These are phyloP conservation scores for Baccha elongata DNA, from an alignment of 2,888 invertebrate species.

Conservation along the genomic window DNA sequence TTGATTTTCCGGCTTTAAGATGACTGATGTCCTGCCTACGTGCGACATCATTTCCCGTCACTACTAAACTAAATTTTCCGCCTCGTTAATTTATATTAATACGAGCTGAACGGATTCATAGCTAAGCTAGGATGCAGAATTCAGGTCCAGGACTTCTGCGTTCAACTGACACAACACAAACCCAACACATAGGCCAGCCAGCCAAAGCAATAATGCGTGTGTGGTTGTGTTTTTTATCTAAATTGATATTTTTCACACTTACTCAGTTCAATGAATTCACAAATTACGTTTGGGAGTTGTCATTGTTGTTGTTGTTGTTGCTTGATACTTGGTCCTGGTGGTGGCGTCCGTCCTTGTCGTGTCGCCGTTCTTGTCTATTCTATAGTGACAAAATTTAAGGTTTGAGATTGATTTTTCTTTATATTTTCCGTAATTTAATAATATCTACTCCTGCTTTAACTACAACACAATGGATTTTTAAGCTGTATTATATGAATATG, in stretches of 20 bases:
- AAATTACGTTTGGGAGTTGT: slow-evolving; percentile 82
- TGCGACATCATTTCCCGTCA: slow-evolving; percentile 75
- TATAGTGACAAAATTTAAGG: slow-evolving; percentile 67
- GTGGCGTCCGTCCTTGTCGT: slow-evolving; percentile 15
- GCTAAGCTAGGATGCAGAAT: slow-evolving; percentile 50
- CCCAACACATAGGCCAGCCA: slow-evolving; percentile 26
- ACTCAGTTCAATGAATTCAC: slow-evolving; percentile 82
- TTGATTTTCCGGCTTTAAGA: slow-evolving; percentile 60
- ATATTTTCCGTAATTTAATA: slow-evolving; percentile 55
- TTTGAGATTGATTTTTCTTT: slow-evolving; percentile 72
- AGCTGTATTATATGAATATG: slow-evolving; percentile 9
- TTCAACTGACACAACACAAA: slow-evolving; percentile 29
- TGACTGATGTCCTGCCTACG: slow-evolving; percentile 81
- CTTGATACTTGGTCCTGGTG: slow-evolving; percentile 33
- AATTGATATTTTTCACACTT: slow-evolving; percentile 83
- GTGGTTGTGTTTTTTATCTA: slow-evolving; percentile 79
- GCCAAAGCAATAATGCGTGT: slow-evolving; percentile 12
- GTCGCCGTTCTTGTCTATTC: slow-evolving; percentile 59
- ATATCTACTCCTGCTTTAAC: neutral
- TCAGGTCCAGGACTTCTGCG: slow-evolving; percentile 16
- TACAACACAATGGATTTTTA: slow-evolving; percentile 54
- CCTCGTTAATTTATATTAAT: slow-evolving; percentile 83
- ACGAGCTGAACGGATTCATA: slow-evolving; percentile 78
- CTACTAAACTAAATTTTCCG: slow-evolving; percentile 82
- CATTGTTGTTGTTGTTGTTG: slow-evolving; percentile 70